A percentile compares a stretch with the other conserved stretches of the same genome.
Conservation (phyloP, 2,797 vertebrate genomes). For the Girardinus metallicus region DNA sequence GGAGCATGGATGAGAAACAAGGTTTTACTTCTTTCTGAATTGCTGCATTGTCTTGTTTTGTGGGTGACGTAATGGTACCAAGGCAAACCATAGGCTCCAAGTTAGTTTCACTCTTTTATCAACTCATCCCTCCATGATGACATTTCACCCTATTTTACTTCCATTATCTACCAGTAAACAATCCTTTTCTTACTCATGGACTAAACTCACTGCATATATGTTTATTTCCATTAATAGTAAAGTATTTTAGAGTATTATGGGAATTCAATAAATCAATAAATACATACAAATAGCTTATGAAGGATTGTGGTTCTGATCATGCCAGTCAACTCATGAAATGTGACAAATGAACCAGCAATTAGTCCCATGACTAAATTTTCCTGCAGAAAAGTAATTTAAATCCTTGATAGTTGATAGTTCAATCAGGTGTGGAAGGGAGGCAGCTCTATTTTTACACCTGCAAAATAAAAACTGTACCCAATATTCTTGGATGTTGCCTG, state of each 20-base stretch:
- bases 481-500: background rate
- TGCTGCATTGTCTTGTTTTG: background rate
- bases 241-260: background rate
- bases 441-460: background rate
- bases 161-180: background rate
- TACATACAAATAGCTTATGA: background rate
- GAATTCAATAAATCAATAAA: background rate
- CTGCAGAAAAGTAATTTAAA: background rate
- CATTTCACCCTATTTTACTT: background rate
- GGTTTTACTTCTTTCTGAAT: background rate
- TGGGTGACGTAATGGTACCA: background rate
- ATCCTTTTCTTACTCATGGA: background rate
- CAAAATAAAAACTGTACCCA: background rate
- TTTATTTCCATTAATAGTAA: background rate
- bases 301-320: background rate
- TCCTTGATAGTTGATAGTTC: background rate
- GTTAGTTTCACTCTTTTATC: background rate
- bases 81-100: background rate
- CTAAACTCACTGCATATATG: background rate
- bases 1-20: background rate
- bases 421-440: background rate
- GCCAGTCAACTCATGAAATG: background rate
- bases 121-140: background rate
- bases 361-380: background rate
- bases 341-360: background rate